These are phyloP conservation scores for Chymomyza procnemis DNA, from an alignment of 2,888 invertebrate species.

Conservation along the genomic window DNA sequence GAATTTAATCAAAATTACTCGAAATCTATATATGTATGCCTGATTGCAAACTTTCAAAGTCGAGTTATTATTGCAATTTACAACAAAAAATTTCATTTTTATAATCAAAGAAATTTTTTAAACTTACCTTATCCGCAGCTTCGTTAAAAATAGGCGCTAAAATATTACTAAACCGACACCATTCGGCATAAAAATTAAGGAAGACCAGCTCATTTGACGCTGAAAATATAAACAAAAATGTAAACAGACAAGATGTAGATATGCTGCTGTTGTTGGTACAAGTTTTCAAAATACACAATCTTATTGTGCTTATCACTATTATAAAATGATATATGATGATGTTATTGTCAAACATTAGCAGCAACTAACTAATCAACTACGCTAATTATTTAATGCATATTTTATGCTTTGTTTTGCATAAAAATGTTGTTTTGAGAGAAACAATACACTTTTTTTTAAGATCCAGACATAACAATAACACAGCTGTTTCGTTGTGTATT, in stretches of 20 bases:
- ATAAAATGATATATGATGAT: not conserved
- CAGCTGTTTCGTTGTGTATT: conserved; percentile 1
- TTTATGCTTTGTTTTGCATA: not conserved
- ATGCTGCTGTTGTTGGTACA: not conserved
- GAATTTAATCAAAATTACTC: no score
- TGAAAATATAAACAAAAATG: conserved; percentile 80
- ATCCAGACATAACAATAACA: not conserved
- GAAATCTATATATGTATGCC: no score
- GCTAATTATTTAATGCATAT: not conserved
- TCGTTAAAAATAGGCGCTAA: conserved; percentile 98
- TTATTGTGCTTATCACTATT: not conserved
- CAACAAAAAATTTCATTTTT: no score
- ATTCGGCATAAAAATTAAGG: conserved; percentile 99
- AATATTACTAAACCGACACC: conserved; percentile 99
- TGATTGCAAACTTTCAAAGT: no score
- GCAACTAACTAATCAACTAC: not conserved
- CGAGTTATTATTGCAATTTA: no score
- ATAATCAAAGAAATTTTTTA: not conserved
- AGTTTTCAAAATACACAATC: not conserved
- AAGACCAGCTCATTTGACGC: conserved; percentile 97
- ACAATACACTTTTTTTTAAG: not conserved
- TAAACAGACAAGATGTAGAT: not conserved
- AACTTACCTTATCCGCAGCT: conserved; percentile 89
- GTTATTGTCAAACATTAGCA: not conserved
- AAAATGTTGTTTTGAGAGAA: not conserved